phyloP scores from a whole-genome alignment of 1,140 invertebrate genomes.

The Bombus confusus region DNA sequence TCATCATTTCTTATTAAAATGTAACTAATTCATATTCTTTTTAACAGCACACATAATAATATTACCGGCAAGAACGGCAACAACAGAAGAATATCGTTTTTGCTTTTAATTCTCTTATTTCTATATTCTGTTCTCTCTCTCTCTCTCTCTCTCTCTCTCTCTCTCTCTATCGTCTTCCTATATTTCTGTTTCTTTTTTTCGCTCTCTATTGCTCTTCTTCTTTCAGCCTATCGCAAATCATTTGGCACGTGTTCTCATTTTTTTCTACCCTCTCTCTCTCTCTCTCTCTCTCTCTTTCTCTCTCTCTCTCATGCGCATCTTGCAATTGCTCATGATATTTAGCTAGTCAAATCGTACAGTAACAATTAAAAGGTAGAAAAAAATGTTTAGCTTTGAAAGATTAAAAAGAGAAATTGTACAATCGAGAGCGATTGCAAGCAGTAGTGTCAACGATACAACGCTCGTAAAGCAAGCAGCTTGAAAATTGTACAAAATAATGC shows the following conservation, averaged over 20 bases:
- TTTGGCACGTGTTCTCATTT: constrained; percentile 38
- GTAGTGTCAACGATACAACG: constrained; percentile 30
- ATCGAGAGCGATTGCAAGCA: constrained; percentile 38
- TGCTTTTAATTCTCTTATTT: constrained; percentile 39
- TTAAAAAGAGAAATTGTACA: not conserved
- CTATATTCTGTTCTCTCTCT: constrained; percentile 25
- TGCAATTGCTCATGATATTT: constrained; percentile 13
- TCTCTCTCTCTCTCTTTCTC: not conserved
- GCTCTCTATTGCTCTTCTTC: constrained; percentile 54
- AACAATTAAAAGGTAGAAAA: not conserved
- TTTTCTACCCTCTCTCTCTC: not conserved
- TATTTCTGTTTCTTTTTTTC: constrained; percentile 24
- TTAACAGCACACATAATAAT: constrained; percentile 61
- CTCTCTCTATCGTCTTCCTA: constrained; percentile 15
- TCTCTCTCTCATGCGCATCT: not conserved
- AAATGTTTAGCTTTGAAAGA: not conserved
- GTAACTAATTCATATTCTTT: constrained; percentile 59
- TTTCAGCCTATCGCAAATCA: constrained; percentile 60
- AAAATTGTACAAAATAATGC: constrained; percentile 73
- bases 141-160: constrained; percentile 16
- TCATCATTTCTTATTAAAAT: constrained; percentile 37
- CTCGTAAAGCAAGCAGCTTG: constrained; percentile 40
- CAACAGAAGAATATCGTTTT: constrained; percentile 31
- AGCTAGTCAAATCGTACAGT: not conserved
- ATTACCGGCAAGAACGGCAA: constrained; percentile 64